Conservation (phyloP, 2,888 invertebrate species). For the Ommatoiulus sabulosus region DNA sequence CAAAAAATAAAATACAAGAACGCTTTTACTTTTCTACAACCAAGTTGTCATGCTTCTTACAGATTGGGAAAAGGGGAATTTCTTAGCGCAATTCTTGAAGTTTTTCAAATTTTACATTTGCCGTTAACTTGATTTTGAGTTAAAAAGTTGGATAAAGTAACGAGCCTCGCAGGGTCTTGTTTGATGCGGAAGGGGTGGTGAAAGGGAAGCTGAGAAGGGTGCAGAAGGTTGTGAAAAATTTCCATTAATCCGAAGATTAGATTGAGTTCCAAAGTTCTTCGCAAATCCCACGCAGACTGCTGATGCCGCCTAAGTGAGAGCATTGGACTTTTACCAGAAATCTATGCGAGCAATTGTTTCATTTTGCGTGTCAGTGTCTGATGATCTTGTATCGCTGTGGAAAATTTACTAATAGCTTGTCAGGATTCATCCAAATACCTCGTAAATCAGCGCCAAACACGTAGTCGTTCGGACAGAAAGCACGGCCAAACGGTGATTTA, state of each 20-base stretch:
- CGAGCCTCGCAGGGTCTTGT: background rate
- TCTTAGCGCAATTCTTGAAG: background rate
- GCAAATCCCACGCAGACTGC: constrained; percentile 4
- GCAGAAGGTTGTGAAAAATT: constrained; percentile 2
- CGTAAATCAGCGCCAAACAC: background rate
- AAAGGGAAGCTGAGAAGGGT: constrained; percentile 9
- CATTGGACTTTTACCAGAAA: constrained; percentile 40
- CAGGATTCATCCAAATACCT: background rate
- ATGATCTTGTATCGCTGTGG: constrained; percentile 5
- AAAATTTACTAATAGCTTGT: constrained; percentile 32
- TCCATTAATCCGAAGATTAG: constrained; percentile 42
- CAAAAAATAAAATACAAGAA: background rate
- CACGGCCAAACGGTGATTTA: background rate
- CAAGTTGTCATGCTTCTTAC: background rate
- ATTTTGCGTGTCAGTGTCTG: background rate
- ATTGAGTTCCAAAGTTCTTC: constrained; percentile 1
- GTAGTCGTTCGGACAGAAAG: background rate
- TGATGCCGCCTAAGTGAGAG: background rate
- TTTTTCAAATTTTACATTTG: background rate
- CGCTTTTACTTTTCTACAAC: background rate
- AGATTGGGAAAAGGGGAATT: background rate
- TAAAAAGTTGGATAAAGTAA: background rate
- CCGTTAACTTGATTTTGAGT: background rate
- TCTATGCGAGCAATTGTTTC: background rate
- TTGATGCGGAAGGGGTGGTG: background rate